Evolutionary conservation across 2,797 vertebrate species (phyloP).

Genomic region (Bryconaethiops microstoma): DNA sequence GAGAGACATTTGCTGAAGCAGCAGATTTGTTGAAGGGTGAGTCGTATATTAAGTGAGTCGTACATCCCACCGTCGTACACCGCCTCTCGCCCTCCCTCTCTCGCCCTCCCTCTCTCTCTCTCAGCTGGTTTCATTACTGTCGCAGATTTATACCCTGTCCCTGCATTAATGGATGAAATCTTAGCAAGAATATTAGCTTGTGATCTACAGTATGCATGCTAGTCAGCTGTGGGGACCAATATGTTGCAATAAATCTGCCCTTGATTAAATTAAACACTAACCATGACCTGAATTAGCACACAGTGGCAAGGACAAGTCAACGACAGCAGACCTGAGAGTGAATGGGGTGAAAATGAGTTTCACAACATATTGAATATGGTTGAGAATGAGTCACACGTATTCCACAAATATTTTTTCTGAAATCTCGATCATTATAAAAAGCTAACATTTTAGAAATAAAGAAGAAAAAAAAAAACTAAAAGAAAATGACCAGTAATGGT

Average conservation of each 20-base stretch:
- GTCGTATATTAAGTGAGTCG: slow-evolving; percentile 51
- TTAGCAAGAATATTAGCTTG: slow-evolving; percentile 49
- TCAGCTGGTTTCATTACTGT: slow-evolving; percentile 36
- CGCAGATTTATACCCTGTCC: slow-evolving; percentile 55
- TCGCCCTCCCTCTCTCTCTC: slow-evolving; percentile 47
- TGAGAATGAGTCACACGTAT: background rate
- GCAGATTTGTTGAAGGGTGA: slow-evolving; percentile 46
- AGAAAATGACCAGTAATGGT: too few relatives aligned
- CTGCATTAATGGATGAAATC: slow-evolving; percentile 56
- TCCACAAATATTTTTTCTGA: background rate
- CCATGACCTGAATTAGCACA: slow-evolving; percentile 55
- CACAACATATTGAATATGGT: background rate
- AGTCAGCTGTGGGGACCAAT: slow-evolving; percentile 51
- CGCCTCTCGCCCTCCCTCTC: slow-evolving; percentile 35
- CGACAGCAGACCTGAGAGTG: slow-evolving; percentile 9
- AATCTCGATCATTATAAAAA: background rate
- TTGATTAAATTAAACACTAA: slow-evolving; percentile 51
- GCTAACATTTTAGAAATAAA: too few relatives aligned
- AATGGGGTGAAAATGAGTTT: slow-evolving; percentile 13
- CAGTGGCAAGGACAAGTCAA: slow-evolving; percentile 26
- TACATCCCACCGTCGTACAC: background rate
- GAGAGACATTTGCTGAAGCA: slow-evolving; percentile 46
- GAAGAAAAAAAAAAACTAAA: too few relatives aligned
- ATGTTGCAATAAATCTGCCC: slow-evolving; percentile 55
- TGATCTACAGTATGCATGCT: slow-evolving; percentile 50